Base-by-base conservation (phyloP, 2,888 invertebrate species). In the Caenorhabditis zanzibari region DNA sequence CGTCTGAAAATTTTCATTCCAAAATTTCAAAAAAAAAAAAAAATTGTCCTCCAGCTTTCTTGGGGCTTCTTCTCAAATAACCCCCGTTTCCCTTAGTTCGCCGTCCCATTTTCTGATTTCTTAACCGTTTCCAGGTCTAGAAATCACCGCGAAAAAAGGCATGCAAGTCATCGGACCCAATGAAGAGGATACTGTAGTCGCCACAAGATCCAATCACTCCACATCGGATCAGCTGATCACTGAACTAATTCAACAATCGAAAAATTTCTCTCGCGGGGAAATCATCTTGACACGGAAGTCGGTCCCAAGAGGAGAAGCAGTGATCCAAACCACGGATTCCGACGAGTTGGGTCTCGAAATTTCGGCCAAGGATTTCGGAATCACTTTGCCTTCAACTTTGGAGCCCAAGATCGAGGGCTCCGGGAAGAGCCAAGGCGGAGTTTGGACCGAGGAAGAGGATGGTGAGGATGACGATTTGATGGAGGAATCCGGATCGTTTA, bases 221-320 rank as follows among this genome's bases (percentile, higher is more conserved):
- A 68, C 76, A 14, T 56, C 59, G 1, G 84, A 84, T 44, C 68
- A 81, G 41, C 59, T 84, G 14, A 74, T 81, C 35, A 84, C 81
- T n/a, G 47, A 81, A 35, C 59, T 79, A 24, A 38, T 81, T 14
- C 77, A 81, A 35, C 75, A 86, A 69, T 81, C 82, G 38, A 66
- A 80, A 10, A 89, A 88, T 72, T 81, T 81, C 58, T 87, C 86
- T 0, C 84, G 83, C 22, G 89, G 88, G n/a, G 85, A 85, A 28
- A 83, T 90, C 44, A 83, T 90, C 47, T 47, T 89, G 24, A 83
- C 83, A 2, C 79, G 86, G n/a, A 84, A 85, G 32, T 75, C 64
- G 58, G 86, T 87, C 10, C 14, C 52, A 0, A 73, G 52, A 38
- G 84, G 84, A 14, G 83, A 86, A 14, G 59, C 72, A 0, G 66